Conservation (phyloP, 2,797 vertebrate species). For the Euthynnus affinis region DNA sequence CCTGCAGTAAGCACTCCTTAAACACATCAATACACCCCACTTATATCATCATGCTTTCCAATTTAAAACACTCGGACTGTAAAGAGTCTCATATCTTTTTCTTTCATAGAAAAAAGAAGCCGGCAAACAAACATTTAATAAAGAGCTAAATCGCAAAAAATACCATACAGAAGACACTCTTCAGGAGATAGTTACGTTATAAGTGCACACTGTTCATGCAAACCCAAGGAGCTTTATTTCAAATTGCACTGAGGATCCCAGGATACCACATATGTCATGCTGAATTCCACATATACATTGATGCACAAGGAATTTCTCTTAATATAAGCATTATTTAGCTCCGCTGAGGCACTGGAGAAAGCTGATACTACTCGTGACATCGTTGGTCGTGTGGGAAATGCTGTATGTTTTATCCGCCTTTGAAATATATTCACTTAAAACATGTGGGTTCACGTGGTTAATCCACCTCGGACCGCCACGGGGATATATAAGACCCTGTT, state of each 20-base stretch:
- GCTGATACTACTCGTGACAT: not conserved
- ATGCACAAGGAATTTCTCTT: constrained; percentile 14
- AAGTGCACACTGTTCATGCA: constrained; percentile 2
- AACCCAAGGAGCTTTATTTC: constrained; percentile 13
- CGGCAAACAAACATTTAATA: constrained; percentile 9
- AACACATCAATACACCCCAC: constrained; percentile 19
- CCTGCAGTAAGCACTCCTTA: not conserved
- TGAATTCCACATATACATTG: constrained; percentile 31
- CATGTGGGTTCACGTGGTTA: constrained; percentile 1
- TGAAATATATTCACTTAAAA: constrained; percentile 21
- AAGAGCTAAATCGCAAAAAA: constrained; percentile 8
- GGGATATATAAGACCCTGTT: not conserved
- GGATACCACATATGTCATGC: constrained; percentile 8
- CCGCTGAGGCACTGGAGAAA: not conserved
- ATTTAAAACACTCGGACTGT: constrained; percentile 7
- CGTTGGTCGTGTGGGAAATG: not conserved
- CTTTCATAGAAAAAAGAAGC: not conserved
- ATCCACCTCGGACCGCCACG: not conserved
- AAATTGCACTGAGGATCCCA: constrained; percentile 24
- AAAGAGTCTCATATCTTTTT: constrained; percentile 1
- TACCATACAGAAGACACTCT: not conserved
- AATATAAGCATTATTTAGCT: not conserved
- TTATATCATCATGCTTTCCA: not conserved
- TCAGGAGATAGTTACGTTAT: constrained; percentile 1
- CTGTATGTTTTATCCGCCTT: not conserved